phyloP scores from a whole-genome alignment of 2,797 vertebrate genomes.

The Malacoraja senta region DNA sequence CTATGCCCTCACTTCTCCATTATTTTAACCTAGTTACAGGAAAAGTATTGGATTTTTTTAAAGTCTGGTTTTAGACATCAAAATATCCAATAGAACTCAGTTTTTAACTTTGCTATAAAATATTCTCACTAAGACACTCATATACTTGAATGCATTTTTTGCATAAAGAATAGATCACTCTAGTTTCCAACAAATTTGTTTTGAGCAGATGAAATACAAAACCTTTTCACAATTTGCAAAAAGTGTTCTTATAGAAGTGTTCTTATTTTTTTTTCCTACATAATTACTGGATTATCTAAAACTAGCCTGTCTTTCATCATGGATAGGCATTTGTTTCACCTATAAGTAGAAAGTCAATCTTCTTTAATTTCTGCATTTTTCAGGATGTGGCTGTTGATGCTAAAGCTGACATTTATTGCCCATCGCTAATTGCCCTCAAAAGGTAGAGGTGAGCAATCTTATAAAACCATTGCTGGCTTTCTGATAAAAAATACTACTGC shows the following conservation, averaged over 20 bases:
- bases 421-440: no score
- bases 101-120: not conserved
- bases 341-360: no score
- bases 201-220: not conserved
- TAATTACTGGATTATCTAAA: no score
- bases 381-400: no score
- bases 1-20: not conserved
- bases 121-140: not conserved
- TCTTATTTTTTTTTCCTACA: no score
- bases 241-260: conserved; percentile 45
- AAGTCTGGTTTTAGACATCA: not conserved
- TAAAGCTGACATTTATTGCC: no score
- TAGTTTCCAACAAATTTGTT: not conserved
- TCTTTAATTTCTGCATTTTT: no score
- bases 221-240: conserved; percentile 45
- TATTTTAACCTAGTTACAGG: not conserved
- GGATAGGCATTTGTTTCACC: no score
- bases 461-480: no score
- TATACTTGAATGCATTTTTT: not conserved
- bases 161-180: not conserved
- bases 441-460: no score
- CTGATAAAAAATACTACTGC: no score
- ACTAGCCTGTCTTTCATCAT: no score
- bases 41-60: not conserved
- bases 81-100: not conserved